These are phyloP conservation scores for Muscidifurax raptorellus DNA, from an alignment of 1,140 invertebrate species.

Conservation along the genomic window DNA sequence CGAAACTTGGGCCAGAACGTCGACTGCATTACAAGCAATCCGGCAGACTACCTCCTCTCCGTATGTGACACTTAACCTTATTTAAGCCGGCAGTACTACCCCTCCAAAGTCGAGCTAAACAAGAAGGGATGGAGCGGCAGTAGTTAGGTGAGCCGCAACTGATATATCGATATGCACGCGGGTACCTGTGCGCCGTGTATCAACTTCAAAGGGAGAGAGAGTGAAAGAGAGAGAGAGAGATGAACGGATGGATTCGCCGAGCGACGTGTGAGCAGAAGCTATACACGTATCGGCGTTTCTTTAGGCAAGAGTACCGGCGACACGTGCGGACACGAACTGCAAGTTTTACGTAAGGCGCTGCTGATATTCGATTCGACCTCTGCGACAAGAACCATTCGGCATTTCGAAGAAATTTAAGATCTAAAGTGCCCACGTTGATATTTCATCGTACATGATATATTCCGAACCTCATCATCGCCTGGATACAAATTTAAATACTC, in stretches of 20 bases:
- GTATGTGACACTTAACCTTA: slow-evolving; percentile 58
- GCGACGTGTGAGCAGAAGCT: background rate
- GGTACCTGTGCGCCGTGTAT: background rate
- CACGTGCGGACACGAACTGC: background rate
- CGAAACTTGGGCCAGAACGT: slow-evolving; percentile 18
- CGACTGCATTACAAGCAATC: slow-evolving; percentile 44
- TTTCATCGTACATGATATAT: background rate
- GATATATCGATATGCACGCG: slow-evolving; percentile 60
- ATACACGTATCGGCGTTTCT: background rate
- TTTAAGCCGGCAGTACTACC: slow-evolving; percentile 54
- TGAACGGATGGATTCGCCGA: background rate
- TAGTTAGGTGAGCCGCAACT: slow-evolving; percentile 56
- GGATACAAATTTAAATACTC: too few relatives aligned
- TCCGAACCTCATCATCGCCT: too few relatives aligned
- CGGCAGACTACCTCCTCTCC: background rate
- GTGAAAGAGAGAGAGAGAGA: background rate
- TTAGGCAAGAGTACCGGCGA: background rate
- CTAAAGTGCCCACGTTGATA: background rate
- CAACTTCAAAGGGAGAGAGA: slow-evolving; percentile 57
- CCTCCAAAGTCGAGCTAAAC: slow-evolving; percentile 1
- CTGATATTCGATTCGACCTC: background rate
- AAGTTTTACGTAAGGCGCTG: background rate
- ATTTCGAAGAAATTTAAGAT: background rate
- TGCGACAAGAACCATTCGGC: background rate
- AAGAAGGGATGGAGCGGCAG: background rate